phyloP scores from a whole-genome alignment of 2,888 invertebrate genomes.

The Morpho helenor region DNA sequence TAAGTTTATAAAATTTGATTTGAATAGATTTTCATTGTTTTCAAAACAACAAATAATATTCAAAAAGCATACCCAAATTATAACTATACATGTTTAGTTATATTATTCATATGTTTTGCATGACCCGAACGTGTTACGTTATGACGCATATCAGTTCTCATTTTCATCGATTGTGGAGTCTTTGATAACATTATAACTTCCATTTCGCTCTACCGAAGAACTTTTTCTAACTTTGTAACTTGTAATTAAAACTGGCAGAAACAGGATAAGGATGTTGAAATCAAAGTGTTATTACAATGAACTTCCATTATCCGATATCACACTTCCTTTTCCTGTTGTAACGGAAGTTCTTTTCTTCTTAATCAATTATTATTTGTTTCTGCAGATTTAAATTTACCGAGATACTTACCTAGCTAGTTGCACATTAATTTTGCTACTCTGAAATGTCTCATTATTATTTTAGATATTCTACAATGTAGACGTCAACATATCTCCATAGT shows the following conservation, averaged over 20 bases:
- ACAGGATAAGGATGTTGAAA: slow-evolving; percentile 52
- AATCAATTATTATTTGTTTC: slow-evolving; percentile 14
- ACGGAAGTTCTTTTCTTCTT: slow-evolving; percentile 35
- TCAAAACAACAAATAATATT: too few species aligned
- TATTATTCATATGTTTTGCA: too few species aligned
- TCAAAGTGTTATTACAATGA: slow-evolving; percentile 30
- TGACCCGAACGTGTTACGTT: too few species aligned
- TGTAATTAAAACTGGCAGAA: slow-evolving; percentile 18
- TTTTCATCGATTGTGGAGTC: background rate
- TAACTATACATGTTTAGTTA: too few species aligned
- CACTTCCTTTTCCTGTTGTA: slow-evolving; percentile 79
- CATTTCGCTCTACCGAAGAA: slow-evolving; percentile 7
- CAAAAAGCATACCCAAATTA: too few species aligned
- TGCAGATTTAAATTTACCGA: background rate
- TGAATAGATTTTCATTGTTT: background rate
- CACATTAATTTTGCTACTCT: slow-evolving; percentile 1
- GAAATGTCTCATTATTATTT: slow-evolving; percentile 21
- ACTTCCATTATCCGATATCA: slow-evolving; percentile 54
- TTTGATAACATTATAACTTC: slow-evolving; percentile 1
- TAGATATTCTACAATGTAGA: slow-evolving; percentile 23
- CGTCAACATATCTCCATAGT: slow-evolving; percentile 35
- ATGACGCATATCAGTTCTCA: too few species aligned
- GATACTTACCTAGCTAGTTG: slow-evolving; percentile 5
- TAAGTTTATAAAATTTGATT: background rate
- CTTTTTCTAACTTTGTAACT: slow-evolving; percentile 15